Conservation (phyloP, 1,140 invertebrate genomes). For the Trinorchestia longiramus region DNA sequence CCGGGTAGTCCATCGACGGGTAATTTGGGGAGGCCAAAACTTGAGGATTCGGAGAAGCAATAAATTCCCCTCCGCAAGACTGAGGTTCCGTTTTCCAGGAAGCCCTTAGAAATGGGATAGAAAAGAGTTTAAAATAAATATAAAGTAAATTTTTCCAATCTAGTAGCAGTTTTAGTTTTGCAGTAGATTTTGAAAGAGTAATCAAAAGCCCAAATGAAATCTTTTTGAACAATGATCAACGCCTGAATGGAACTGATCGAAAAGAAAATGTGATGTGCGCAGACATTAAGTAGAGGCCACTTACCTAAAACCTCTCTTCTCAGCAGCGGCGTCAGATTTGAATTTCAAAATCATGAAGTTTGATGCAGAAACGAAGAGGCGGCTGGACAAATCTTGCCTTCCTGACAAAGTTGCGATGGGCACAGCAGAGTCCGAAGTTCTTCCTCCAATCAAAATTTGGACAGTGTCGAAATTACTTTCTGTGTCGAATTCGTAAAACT, state of each 20-base stretch:
- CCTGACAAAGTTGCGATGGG: conserved; percentile 92
- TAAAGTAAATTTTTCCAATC: neutral
- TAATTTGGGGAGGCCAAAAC: conserved; percentile 89
- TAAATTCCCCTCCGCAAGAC: conserved; percentile 85
- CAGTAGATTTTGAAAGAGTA: neutral
- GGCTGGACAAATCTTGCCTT: conserved; percentile 80
- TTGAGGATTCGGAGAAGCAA: conserved; percentile 86
- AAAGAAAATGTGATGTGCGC: neutral
- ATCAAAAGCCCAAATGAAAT: neutral
- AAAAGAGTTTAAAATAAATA: neutral
- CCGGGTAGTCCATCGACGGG: conserved; percentile 87
- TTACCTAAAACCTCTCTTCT: conserved; percentile 89
- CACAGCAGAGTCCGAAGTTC: conserved; percentile 93
- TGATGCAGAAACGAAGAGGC: conserved; percentile 91
- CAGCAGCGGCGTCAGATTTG: conserved; percentile 91
- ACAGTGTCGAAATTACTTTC: conserved; percentile 96
- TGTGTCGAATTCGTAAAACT: conserved; percentile 97
- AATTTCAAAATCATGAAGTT: conserved; percentile 99
- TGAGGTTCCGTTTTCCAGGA: conserved; percentile 95
- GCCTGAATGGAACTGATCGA: neutral
- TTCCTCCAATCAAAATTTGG: conserved; percentile 92
- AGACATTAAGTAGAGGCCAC: neutral
- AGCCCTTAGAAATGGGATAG: conserved; percentile 73
- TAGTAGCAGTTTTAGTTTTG: neutral
- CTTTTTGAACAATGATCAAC: neutral